A percentile compares a stretch with the other conserved stretches of the same genome.
Evolutionary conservation across 1,140 invertebrate species (phyloP).

Genomic region (Plectrocnemia conspersa): DNA sequence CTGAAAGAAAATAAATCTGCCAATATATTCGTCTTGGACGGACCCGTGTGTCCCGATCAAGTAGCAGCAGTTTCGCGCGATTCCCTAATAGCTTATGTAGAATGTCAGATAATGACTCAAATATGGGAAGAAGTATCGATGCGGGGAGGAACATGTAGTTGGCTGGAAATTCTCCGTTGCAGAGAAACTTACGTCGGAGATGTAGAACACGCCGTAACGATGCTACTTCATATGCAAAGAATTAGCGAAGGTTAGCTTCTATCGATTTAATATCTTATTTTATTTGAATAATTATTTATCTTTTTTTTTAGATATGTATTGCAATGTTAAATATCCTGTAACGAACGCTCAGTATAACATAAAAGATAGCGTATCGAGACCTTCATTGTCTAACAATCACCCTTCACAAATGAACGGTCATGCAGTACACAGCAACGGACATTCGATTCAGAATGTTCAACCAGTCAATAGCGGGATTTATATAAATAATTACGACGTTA

Average conservation of each 20-base stretch:
- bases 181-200: conserved; percentile 34
- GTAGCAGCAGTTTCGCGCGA: conserved; percentile 74
- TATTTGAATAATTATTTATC: conserved; percentile 6
- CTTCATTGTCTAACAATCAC: conserved; percentile 13
- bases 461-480: background rate
- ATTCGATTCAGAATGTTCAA: conserved; percentile 3
- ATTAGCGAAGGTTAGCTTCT: conserved; percentile 20
- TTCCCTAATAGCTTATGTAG: conserved; percentile 81
- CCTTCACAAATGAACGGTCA: conserved; percentile 21
- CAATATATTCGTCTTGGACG: conserved; percentile 56
- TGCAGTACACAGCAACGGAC: background rate
- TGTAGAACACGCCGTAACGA: conserved; percentile 33
- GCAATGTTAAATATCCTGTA: conserved; percentile 27
- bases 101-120: conserved; percentile 72
- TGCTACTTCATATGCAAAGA: conserved; percentile 22
- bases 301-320: conserved; percentile 33
- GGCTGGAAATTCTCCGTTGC: conserved; percentile 41
- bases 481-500: background rate
- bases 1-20: conserved; percentile 50
- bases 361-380: conserved; percentile 9
- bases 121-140: conserved; percentile 50
- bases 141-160: conserved; percentile 40
- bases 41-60: conserved; percentile 74
- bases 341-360: background rate
- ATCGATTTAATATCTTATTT: background rate